A percentile compares a stretch with the other conserved stretches of the same genome.
Conservation (phyloP, 2,113 vertebrate genomes). For the Cricetomys ansorgei region DNA sequence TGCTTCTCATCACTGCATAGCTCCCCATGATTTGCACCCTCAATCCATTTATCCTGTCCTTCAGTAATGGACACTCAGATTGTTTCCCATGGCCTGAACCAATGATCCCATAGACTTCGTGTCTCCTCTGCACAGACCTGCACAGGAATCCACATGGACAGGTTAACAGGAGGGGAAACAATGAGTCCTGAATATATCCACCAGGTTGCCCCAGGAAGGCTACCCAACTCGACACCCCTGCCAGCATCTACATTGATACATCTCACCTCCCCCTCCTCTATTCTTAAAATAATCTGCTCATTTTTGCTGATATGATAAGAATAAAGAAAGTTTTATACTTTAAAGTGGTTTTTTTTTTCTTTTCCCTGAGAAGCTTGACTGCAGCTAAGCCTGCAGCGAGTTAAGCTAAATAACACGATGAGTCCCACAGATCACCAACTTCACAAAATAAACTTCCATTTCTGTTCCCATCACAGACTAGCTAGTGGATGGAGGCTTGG, state of each 20-base stretch:
- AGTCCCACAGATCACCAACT: background rate
- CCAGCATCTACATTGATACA: background rate
- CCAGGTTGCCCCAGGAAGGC: background rate
- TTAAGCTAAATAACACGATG: background rate
- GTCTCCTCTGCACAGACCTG: background rate
- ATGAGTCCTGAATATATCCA: background rate
- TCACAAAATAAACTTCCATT: background rate
- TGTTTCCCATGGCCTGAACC: background rate
- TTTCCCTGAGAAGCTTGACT: background rate
- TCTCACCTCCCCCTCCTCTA: too few species aligned
- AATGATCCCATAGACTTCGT: background rate
- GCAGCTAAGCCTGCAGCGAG: background rate
- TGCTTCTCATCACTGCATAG: background rate
- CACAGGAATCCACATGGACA: background rate
- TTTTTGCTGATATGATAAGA: slow-evolving; percentile 1
- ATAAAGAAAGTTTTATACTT: background rate
- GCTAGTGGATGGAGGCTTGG: too few species aligned
- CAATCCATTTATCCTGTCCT: background rate
- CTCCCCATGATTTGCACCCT: background rate
- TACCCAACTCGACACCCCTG: background rate
- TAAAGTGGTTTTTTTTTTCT: background rate
- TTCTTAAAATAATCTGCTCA: background rate
- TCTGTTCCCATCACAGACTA: background rate
- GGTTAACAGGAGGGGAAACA: background rate
- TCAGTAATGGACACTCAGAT: background rate